Evolutionary conservation across 2,113 vertebrate genomes (phyloP).

Genomic region (Triplophysa dalaica): DNA sequence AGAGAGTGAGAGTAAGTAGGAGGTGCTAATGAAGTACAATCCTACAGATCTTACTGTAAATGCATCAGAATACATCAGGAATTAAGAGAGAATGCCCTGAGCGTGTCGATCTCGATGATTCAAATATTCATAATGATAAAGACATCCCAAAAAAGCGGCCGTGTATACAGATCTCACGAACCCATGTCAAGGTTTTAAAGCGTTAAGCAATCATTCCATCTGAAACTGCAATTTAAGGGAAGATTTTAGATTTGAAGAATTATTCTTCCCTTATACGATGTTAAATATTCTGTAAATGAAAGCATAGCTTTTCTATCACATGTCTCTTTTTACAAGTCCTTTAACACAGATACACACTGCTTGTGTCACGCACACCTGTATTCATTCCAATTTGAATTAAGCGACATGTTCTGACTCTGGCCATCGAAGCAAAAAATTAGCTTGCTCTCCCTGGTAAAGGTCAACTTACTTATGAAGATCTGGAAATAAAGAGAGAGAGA

Average conservation of each 20-base stretch:
- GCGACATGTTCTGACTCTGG: conserved; percentile 79
- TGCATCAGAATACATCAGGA: conserved; percentile 36
- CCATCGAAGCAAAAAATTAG: conserved; percentile 84
- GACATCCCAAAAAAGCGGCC: conserved; percentile 11
- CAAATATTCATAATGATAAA: conserved; percentile 35
- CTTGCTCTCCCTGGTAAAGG: conserved; percentile 76
- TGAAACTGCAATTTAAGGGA: neutral
- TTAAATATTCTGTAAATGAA: too few species aligned
- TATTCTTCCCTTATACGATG: too few species aligned
- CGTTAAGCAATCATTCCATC: neutral
- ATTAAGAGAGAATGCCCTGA: conserved; percentile 26
- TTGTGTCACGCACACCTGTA: conserved; percentile 72
- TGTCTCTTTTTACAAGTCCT: conserved; percentile 33
- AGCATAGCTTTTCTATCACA: neutral
- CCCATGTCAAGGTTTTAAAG: neutral
- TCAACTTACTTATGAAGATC: conserved; percentile 57
- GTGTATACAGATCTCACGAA: neutral
- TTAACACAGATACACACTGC: conserved; percentile 52
- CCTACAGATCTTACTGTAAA: conserved; percentile 1
- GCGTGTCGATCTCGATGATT: conserved; percentile 35
- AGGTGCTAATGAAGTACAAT: conserved; percentile 11
- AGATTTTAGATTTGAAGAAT: neutral
- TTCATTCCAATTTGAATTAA: conserved; percentile 79
- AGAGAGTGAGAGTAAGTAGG: conserved; percentile 20
- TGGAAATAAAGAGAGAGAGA: conserved; percentile 66